These are phyloP conservation scores for Cryptus viduatorius DNA, from an alignment of 2,888 invertebrate species.

Conservation along the genomic window DNA sequence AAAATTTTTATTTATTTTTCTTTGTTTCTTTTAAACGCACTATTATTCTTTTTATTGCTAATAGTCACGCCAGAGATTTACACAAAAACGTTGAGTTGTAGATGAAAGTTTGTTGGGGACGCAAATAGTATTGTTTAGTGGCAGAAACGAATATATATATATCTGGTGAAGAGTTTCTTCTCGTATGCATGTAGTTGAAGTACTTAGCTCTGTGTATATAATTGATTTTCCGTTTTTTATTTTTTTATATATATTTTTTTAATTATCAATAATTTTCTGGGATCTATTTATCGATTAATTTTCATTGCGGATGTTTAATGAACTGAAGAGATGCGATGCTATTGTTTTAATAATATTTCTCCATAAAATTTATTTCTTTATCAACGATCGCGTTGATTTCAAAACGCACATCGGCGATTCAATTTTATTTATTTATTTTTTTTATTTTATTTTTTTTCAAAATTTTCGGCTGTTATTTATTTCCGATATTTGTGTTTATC, in stretches of 20 bases:
- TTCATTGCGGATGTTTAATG: constrained; percentile 40
- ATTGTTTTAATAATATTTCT: not conserved
- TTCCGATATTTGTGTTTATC: constrained; percentile 30
- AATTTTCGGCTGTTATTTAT: constrained; percentile 33
- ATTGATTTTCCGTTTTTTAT: constrained; percentile 43
- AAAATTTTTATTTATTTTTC: constrained; percentile 39
- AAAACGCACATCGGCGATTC: constrained; percentile 51
- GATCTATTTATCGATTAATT: constrained; percentile 48
- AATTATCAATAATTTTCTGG: constrained; percentile 37
- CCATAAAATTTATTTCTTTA: constrained; percentile 9
- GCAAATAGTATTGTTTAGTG: constrained; percentile 59
- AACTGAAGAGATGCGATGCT: constrained; percentile 37
- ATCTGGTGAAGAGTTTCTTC: constrained; percentile 67
- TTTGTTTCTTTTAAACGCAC: constrained; percentile 52
- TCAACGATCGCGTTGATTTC: constrained; percentile 44
- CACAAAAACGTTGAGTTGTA: constrained; percentile 55
- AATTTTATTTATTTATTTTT: constrained; percentile 30
- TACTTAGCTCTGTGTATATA: constrained; percentile 65
- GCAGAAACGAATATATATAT: constrained; percentile 50
- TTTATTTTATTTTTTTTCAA: not conserved
- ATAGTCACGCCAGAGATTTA: constrained; percentile 63
- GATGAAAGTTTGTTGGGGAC: constrained; percentile 60
- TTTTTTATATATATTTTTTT: constrained; percentile 39
- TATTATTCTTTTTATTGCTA: constrained; percentile 50
- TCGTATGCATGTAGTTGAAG: constrained; percentile 69